Conservation (phyloP, 2,888 invertebrate species). For the Tenthredo distinguenda region DNA sequence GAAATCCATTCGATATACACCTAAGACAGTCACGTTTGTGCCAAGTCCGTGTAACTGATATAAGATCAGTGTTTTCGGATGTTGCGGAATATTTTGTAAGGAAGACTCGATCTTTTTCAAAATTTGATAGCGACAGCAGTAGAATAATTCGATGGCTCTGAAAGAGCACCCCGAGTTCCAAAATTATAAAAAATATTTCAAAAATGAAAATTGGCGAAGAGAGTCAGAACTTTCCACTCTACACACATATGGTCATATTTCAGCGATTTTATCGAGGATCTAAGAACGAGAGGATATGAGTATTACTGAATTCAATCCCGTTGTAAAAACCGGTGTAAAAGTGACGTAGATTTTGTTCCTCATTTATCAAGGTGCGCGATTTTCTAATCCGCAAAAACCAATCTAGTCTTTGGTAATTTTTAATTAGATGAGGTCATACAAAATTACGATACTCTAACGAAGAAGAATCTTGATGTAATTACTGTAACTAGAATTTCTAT, state of each 20-base stretch:
- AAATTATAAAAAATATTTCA: background rate
- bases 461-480: background rate
- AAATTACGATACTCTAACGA: background rate
- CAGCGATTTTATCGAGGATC: background rate
- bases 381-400: too few relatives aligned
- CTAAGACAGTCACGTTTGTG: too few relatives aligned
- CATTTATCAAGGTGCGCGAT: too few relatives aligned
- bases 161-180: background rate
- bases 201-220: background rate
- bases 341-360: too few relatives aligned
- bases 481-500: background rate
- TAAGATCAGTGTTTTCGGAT: background rate
- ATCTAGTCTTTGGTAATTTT: background rate
- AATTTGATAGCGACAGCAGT: background rate
- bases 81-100: background rate
- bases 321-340: background rate
- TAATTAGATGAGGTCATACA: background rate
- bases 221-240: background rate
- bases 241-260: too few relatives aligned
- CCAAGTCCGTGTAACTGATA: background rate
- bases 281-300: background rate
- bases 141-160: background rate
- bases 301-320: background rate
- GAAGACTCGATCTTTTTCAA: background rate
- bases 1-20: background rate